Percentiles rank a stretch among this genome's conserved stretches.
Conservation (phyloP, 2,797 vertebrate species). For the Acanthiza pusilla region DNA sequence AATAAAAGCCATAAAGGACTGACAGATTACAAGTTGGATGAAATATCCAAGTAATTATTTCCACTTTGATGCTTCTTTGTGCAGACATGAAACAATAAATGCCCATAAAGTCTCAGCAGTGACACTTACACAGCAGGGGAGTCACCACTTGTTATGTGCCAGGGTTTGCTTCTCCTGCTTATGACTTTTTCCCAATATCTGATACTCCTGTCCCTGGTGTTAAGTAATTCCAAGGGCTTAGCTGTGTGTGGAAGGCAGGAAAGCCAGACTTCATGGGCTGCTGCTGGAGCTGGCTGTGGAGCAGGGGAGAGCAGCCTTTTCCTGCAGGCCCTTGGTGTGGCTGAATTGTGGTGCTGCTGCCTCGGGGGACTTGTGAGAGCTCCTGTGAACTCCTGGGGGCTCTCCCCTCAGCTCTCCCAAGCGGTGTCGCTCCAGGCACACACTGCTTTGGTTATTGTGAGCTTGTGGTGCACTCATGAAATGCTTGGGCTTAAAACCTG, state of each 20-base stretch:
- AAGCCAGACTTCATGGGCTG: neutral
- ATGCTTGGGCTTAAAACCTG: neutral
- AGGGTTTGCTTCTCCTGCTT: neutral
- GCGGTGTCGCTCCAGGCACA: neutral
- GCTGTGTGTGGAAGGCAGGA: neutral
- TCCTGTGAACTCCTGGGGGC: neutral
- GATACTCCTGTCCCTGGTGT: neutral
- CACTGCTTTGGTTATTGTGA: neutral
- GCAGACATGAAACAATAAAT: slow-evolving; percentile 17
- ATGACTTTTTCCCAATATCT: neutral
- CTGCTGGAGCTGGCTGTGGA: neutral
- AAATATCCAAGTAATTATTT: slow-evolving; percentile 44
- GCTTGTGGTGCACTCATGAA: neutral
- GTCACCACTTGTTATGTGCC: neutral
- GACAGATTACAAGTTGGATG: slow-evolving; percentile 17
- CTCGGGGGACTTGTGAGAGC: neutral
- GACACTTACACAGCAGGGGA: neutral
- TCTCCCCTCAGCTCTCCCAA: neutral
- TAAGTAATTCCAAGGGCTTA: neutral
- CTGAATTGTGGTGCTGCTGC: neutral
- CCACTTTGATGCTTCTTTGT: slow-evolving; percentile 3
- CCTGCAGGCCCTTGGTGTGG: neutral
- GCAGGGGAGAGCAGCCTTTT: neutral
- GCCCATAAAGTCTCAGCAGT: neutral
- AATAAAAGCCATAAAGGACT: neutral